Base-by-base conservation (phyloP, 1,140 invertebrate genomes). In the Cheumatopsyche charites region DNA sequence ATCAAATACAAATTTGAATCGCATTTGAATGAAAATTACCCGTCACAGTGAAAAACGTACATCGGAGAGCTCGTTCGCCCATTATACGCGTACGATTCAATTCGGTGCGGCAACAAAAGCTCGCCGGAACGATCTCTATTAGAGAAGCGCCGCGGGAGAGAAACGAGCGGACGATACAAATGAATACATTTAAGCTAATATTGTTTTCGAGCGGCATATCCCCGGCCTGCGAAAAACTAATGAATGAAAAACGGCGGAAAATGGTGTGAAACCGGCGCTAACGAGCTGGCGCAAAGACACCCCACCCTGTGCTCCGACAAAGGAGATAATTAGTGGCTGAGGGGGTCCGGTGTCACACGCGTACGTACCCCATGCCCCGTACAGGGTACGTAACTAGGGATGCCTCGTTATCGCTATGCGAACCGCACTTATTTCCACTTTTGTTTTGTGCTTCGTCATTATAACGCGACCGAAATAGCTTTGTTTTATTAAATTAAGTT, bases 211-310 rank as follows among this genome's bases (percentile, higher is more conserved):
- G 29, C 29, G 29, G 58, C 68, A 70, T 70, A 70, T 62, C 68
- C 21, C 36, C 55, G 41, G n/a, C n/a, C 47, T 29, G 58, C 45
- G 68, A 47, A 58, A 62, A 58, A 58, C 29, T 70, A 70, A 70
- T 70, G 68, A 70, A 70, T 70, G 68, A 70, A 70, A 70, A 70
- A 70, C 58, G 52, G 68, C 58, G 61, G 68, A 62, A 70, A 70
- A 70, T 45, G 55, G 68, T 49, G 68, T 29, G 68, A 70, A 70
- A 65, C 62, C 55, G 68, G 19, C 68, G 55, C 52, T 70, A 70
- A 70, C 68, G 68, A 70, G 68, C 62, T 15, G 42, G 12, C 62
- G 23, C 68, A 36, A 36, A 36, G 29, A 36, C 58, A 1, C 55
- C 68, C 52, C 55, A 17, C 45, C 47, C 45, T 26, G 43, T 7